A percentile compares a stretch with the other conserved stretches of the same genome.
Conservation (phyloP, 1,140 invertebrate species). For the Chelonus insularis region DNA sequence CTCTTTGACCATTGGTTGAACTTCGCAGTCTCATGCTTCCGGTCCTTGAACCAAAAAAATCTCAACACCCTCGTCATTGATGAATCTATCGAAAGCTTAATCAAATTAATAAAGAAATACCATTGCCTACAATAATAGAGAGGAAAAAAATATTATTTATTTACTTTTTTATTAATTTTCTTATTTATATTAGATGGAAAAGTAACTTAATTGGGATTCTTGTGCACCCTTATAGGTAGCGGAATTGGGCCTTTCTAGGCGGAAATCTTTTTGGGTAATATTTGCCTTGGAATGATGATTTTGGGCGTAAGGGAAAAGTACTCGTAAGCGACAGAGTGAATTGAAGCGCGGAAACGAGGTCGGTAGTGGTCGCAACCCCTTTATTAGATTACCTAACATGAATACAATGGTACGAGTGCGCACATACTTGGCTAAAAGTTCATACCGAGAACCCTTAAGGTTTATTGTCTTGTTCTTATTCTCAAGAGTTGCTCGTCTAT, state of each 20-base stretch:
- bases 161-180: too few relatives aligned
- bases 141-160: too few relatives aligned
- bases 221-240: slow-evolving; percentile 19
- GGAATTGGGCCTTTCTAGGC: neutral
- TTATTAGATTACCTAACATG: slow-evolving; percentile 59
- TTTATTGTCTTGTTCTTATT: slow-evolving; percentile 51
- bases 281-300: slow-evolving; percentile 50
- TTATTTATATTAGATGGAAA: too few relatives aligned
- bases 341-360: slow-evolving; percentile 21
- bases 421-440: slow-evolving; percentile 40
- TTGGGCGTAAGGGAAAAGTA: slow-evolving; percentile 26
- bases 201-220: slow-evolving; percentile 36
- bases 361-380: slow-evolving; percentile 42
- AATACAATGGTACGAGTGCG: slow-evolving; percentile 38
- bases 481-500: neutral
- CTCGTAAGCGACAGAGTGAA: slow-evolving; percentile 25
- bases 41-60: slow-evolving; percentile 1
- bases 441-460: slow-evolving; percentile 42
- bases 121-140: too few relatives aligned
- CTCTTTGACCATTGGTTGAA: slow-evolving; percentile 2
- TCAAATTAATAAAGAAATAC: neutral
- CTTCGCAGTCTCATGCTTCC: neutral
- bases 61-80: neutral
- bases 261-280: slow-evolving; percentile 50
- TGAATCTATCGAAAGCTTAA: slow-evolving; percentile 9